Percentiles rank a stretch among this genome's conserved stretches.
Conservation (phyloP, 1,140 invertebrate genomes). For the Carcinoscorpius rotundicauda region DNA sequence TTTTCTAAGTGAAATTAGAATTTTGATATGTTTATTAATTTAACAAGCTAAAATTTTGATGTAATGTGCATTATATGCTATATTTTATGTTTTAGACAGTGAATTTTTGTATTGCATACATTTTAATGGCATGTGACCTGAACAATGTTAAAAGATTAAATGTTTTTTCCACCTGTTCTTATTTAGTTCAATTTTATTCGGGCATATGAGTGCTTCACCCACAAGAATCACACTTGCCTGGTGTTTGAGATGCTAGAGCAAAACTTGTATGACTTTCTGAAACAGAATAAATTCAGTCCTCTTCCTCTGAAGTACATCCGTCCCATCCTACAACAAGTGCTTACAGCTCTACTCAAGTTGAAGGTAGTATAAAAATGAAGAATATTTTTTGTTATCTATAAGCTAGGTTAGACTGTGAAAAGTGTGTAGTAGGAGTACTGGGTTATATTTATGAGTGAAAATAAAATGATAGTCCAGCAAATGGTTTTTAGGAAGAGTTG, state of each 20-base stretch:
- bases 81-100: background rate
- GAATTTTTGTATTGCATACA: background rate
- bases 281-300: slow-evolving; percentile 98
- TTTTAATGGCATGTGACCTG: background rate
- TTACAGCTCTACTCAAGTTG: slow-evolving; percentile 94
- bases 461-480: too few relatives aligned
- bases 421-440: too few relatives aligned
- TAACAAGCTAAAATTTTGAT: too few relatives aligned
- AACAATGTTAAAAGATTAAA: background rate
- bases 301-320: slow-evolving; percentile 95
- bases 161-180: background rate
- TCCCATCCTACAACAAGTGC: slow-evolving; percentile 96
- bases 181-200: slow-evolving; percentile 80
- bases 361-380: slow-evolving; percentile 47
- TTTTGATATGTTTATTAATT: too few relatives aligned
- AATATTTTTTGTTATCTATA: too few relatives aligned
- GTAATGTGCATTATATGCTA: background rate
- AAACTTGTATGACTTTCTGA: slow-evolving; percentile 99
- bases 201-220: slow-evolving; percentile 98
- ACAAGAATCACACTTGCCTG: slow-evolving; percentile 98
- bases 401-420: too few relatives aligned
- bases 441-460: too few relatives aligned
- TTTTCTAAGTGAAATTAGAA: too few relatives aligned
- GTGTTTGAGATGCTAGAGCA: slow-evolving; percentile 99
- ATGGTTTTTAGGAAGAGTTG: too few relatives aligned